A percentile compares a stretch with the other conserved stretches of the same genome.
Evolutionary conservation across 2,888 invertebrate species (phyloP).

Genomic region (Chymomyza fuscimana): DNA sequence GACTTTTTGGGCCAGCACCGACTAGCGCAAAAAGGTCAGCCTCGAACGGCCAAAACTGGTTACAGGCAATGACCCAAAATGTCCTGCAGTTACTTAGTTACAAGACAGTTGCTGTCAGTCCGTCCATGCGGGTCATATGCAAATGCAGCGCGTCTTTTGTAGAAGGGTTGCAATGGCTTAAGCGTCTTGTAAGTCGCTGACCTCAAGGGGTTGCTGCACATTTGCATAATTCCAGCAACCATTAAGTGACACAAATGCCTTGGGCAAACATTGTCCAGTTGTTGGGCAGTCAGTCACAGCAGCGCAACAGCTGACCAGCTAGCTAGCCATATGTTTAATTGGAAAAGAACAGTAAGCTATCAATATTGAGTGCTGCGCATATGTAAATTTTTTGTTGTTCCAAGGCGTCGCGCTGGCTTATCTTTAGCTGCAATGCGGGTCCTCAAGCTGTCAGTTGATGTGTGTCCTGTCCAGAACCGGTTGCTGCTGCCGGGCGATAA

Average conservation of each 20-base stretch:
- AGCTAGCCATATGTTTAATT: slow-evolving; percentile 20
- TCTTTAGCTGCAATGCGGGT: slow-evolving; percentile 54
- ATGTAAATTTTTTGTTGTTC: slow-evolving; percentile 41
- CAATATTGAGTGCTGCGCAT: slow-evolving; percentile 39
- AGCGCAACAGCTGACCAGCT: slow-evolving; percentile 49
- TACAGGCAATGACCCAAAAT: slow-evolving; percentile 59
- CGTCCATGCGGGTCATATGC: slow-evolving; percentile 64
- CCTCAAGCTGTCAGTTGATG: slow-evolving; percentile 37
- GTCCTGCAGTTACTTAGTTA: slow-evolving; percentile 63
- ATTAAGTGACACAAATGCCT: slow-evolving; percentile 53
- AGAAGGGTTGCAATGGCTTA: slow-evolving; percentile 56
- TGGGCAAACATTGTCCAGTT: slow-evolving; percentile 59
- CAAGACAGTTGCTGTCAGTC: slow-evolving; percentile 35
- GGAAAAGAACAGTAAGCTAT: slow-evolving; percentile 14
- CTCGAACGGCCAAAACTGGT: slow-evolving; percentile 52
- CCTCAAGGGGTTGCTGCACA: slow-evolving; percentile 58
- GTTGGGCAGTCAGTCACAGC: background rate
- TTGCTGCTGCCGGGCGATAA: slow-evolving; percentile 63
- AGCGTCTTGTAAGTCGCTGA: slow-evolving; percentile 37
- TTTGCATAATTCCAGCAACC: slow-evolving; percentile 53
- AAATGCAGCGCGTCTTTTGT: slow-evolving; percentile 41
- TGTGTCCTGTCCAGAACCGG: slow-evolving; percentile 74
- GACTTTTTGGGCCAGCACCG: slow-evolving; percentile 35
- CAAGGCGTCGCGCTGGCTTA: background rate
- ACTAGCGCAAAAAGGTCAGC: slow-evolving; percentile 60